A percentile compares a stretch with the other conserved stretches of the same genome.
These are phyloP conservation scores for Shinisaurus crocodilurus DNA, from an alignment of 2,113 vertebrate species.

Conservation along the genomic window DNA sequence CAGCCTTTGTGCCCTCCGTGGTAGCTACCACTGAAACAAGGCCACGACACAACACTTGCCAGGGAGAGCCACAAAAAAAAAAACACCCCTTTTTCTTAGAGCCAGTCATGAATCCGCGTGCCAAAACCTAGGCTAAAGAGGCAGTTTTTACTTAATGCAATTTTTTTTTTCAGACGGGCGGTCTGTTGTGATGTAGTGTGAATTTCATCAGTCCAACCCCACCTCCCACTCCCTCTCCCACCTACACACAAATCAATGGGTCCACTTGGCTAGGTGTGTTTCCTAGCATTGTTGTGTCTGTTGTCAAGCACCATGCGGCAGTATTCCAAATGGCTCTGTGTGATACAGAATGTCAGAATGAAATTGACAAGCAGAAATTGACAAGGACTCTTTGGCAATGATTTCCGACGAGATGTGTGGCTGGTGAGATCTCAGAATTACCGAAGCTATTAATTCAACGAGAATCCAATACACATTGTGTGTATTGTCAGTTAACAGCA, in stretches of 20 bases:
- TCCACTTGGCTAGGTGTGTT: neutral
- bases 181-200: too few species aligned
- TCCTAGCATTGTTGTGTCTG: neutral
- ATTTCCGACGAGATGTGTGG: too few species aligned
- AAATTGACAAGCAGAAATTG: neutral
- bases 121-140: neutral
- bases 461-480: neutral
- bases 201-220: neutral
- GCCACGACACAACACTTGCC: neutral
- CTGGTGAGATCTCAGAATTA: neutral
- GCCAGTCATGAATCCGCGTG: neutral
- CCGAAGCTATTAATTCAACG: neutral
- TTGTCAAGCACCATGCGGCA: neutral
- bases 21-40: neutral
- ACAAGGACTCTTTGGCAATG: neutral
- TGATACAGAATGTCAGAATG: neutral
- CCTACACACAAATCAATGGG: neutral
- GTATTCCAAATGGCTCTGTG: neutral
- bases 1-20: neutral
- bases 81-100: neutral
- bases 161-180: neutral
- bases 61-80: too few species aligned
- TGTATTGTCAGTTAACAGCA: neutral
- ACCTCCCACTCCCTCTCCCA: neutral
- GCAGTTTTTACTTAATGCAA: neutral